Percentiles rank a stretch among this genome's conserved stretches.
Conservation (phyloP, 2,888 invertebrate genomes). For the Drosophila suboccidentalis region DNA sequence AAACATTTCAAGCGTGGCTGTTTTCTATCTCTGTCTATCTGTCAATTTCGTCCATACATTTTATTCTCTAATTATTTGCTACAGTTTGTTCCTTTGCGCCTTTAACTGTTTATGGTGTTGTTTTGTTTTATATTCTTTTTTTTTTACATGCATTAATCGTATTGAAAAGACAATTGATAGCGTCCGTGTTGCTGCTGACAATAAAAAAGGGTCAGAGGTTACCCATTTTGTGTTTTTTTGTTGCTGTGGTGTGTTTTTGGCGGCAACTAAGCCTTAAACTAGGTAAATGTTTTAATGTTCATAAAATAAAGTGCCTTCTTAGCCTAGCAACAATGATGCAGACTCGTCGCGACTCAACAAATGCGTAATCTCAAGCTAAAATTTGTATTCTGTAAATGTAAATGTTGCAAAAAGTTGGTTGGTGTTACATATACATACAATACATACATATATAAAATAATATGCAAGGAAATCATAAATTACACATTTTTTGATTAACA, state of each 20-base stretch:
- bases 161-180: constrained; percentile 25
- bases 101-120: constrained; percentile 4
- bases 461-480: constrained; percentile 63
- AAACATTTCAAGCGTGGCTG: constrained; percentile 75
- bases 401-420: constrained; percentile 36
- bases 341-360: constrained; percentile 45
- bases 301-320: constrained; percentile 38
- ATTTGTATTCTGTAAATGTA: constrained; percentile 42
- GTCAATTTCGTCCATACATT: constrained; percentile 65
- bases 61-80: constrained; percentile 70
- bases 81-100: constrained; percentile 55
- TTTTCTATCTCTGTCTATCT: constrained; percentile 53
- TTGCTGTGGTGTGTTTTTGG: constrained; percentile 12
- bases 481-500: constrained; percentile 48
- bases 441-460: constrained; percentile 41
- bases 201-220: constrained; percentile 2
- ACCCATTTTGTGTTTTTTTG: constrained; percentile 2
- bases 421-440: constrained; percentile 12
- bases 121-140: not conserved
- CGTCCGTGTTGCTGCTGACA: constrained; percentile 15
- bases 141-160: constrained; percentile 10
- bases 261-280: constrained; percentile 33
- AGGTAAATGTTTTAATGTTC: constrained; percentile 32
- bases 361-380: constrained; percentile 69
- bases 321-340: constrained; percentile 51